Percentiles rank a stretch among this genome's conserved stretches.
phyloP scores from a whole-genome alignment of 2,888 invertebrate species.

The Pseudoips prasinana region DNA sequence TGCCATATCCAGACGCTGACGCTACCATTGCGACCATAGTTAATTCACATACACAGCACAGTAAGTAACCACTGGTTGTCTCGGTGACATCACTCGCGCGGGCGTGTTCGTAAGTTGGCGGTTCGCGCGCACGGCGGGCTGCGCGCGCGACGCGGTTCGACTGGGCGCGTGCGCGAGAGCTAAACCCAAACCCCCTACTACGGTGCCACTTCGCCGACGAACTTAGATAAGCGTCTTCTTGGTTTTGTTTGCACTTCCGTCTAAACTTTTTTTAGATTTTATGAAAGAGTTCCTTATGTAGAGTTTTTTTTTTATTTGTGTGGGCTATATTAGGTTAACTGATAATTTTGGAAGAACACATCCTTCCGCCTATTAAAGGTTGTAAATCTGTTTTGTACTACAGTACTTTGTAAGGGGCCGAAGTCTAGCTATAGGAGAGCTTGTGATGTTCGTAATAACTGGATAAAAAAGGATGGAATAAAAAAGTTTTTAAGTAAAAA shows the following conservation, averaged over 20 bases:
- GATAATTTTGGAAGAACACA: too few relatives aligned
- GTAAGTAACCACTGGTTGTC: constrained; percentile 49
- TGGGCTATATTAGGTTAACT: constrained; percentile 4
- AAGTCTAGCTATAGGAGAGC: too few relatives aligned
- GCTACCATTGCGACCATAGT: constrained; percentile 79
- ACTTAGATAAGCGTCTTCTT: constrained; percentile 51
- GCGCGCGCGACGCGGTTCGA: constrained; percentile 65
- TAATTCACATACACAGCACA: constrained; percentile 56
- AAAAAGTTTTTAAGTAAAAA: too few relatives aligned
- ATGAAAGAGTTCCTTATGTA: constrained; percentile 17
- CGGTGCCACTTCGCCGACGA: constrained; percentile 34
- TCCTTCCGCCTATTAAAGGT: too few relatives aligned
- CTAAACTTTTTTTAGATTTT: constrained; percentile 23
- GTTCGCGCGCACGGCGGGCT: constrained; percentile 57
- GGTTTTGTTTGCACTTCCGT: constrained; percentile 47
- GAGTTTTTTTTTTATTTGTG: constrained; percentile 1
- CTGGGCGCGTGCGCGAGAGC: constrained; percentile 40
- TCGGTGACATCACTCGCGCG: constrained; percentile 66
- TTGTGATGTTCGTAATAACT: too few relatives aligned
- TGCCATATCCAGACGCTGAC: constrained; percentile 77
- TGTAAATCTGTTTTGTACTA: too few relatives aligned
- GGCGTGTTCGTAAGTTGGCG: constrained; percentile 37
- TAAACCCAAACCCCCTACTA: constrained; percentile 39
- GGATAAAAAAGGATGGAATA: too few relatives aligned
- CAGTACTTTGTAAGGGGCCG: too few relatives aligned